These are phyloP conservation scores for Autographa gamma DNA, from an alignment of 2,888 invertebrate genomes.

Conservation along the genomic window DNA sequence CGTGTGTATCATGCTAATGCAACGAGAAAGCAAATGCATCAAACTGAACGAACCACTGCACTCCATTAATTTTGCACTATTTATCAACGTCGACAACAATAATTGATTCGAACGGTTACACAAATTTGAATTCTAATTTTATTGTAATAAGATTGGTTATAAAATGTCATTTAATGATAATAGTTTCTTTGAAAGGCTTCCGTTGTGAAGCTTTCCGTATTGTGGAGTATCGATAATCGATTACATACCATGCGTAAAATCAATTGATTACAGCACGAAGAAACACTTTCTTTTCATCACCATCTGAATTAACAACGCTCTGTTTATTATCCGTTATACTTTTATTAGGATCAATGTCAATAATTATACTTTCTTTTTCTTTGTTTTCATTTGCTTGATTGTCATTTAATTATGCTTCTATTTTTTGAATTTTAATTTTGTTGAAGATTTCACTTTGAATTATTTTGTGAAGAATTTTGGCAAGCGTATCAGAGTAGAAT, in stretches of 20 bases:
- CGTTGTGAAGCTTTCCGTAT: conserved; percentile 70
- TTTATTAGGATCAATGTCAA: conserved; percentile 57
- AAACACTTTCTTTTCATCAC: conserved; percentile 63
- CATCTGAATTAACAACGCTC: conserved; percentile 68
- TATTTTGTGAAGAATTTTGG: neutral
- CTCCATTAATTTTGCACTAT: conserved; percentile 20
- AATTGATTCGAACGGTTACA: conserved; percentile 7
- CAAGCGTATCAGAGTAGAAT: neutral
- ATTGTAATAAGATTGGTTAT: conserved; percentile 20
- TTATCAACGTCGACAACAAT: conserved; percentile 30
- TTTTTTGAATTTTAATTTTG: neutral
- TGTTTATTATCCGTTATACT: conserved; percentile 69
- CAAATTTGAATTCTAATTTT: conserved; percentile 19
- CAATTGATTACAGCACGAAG: conserved; percentile 69
- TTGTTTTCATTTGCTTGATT: conserved; percentile 33
- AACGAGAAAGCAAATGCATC: conserved; percentile 30
- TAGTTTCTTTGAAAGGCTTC: conserved; percentile 60
- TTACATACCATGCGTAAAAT: conserved; percentile 76
- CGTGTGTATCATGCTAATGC: neutral
- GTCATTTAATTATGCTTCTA: conserved; percentile 6
- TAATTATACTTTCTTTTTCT: conserved; percentile 54
- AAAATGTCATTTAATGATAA: conserved; percentile 14
- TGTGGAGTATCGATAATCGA: conserved; percentile 64
- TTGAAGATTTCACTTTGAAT: neutral
- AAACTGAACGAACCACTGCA: conserved; percentile 25